phyloP scores from a whole-genome alignment of 2,113 vertebrate species.

The Lophura nycthemera region DNA sequence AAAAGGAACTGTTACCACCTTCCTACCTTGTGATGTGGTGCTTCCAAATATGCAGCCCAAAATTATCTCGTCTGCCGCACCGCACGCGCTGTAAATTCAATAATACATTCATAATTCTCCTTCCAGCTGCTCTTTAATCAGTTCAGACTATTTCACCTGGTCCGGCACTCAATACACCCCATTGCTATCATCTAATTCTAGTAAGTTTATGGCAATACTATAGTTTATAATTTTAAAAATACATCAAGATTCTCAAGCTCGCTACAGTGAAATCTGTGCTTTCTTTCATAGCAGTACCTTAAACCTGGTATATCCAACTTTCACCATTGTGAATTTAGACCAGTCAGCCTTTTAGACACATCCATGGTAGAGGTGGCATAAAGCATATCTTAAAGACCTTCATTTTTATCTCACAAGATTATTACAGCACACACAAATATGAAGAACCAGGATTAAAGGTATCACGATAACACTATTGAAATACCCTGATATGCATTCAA shows the following conservation, averaged over 20 bases:
- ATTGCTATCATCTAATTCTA: neutral
- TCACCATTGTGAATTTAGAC: neutral
- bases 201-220: neutral
- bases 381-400: neutral
- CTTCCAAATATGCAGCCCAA: slow-evolving; percentile 15
- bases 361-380: neutral
- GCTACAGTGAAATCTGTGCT: neutral
- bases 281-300: slow-evolving; percentile 9
- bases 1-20: neutral
- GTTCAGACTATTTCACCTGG: neutral
- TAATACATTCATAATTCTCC: neutral
- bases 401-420: neutral
- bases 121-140: neutral
- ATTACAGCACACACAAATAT: neutral
- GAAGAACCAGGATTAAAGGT: slow-evolving; percentile 23
- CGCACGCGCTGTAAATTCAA: neutral
- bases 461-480: neutral
- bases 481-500: neutral
- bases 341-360: neutral
- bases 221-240: neutral
- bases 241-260: neutral
- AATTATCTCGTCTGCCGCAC: neutral
- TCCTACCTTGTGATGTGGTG: neutral
- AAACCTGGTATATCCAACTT: neutral
- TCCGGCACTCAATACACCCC: neutral